Evolutionary conservation across 2,888 invertebrate genomes (phyloP).

Genomic region (Clepsis dumicolana): DNA sequence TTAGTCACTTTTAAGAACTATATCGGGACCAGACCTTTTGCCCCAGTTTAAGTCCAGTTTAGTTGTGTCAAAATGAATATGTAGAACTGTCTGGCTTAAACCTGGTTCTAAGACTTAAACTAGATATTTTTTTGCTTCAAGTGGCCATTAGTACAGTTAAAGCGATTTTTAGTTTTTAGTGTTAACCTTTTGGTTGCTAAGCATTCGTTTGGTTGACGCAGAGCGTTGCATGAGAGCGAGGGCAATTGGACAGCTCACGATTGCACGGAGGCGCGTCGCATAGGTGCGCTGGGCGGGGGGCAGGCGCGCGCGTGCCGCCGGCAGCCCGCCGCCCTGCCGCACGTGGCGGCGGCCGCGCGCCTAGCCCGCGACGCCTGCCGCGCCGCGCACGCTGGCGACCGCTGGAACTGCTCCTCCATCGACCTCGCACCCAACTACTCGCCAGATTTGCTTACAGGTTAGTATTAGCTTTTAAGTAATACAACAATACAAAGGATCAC

Average conservation of each 20-base stretch:
- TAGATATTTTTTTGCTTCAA: too few relatives aligned
- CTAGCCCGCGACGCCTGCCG: constrained; percentile 90
- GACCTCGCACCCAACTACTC: constrained; percentile 89
- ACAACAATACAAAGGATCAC: too few relatives aligned
- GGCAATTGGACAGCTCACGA: constrained; percentile 82
- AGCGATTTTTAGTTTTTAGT: too few relatives aligned
- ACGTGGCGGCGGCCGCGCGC: constrained; percentile 90
- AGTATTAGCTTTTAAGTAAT: neutral
- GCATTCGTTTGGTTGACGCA: constrained; percentile 48
- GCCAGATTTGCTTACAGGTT: constrained; percentile 93
- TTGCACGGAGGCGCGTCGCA: constrained; percentile 74
- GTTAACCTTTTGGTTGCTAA: constrained; percentile 11
- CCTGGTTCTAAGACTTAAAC: too few relatives aligned
- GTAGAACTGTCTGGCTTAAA: too few relatives aligned
- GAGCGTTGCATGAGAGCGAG: constrained; percentile 75
- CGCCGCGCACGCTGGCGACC: constrained; percentile 88
- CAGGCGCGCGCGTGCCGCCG: constrained; percentile 89
- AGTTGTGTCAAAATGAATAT: too few relatives aligned
- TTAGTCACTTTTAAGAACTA: too few relatives aligned
- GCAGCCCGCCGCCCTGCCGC: constrained; percentile 90
- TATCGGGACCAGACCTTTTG: too few relatives aligned
- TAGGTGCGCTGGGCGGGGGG: constrained; percentile 85
- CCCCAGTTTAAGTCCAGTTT: too few relatives aligned
- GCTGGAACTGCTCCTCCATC: constrained; percentile 95
- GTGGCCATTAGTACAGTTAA: too few relatives aligned